Percentiles rank a stretch among this genome's conserved stretches.
Evolutionary conservation across 2,113 vertebrate genomes (phyloP).

Genomic region (Anguilla rostrata): DNA sequence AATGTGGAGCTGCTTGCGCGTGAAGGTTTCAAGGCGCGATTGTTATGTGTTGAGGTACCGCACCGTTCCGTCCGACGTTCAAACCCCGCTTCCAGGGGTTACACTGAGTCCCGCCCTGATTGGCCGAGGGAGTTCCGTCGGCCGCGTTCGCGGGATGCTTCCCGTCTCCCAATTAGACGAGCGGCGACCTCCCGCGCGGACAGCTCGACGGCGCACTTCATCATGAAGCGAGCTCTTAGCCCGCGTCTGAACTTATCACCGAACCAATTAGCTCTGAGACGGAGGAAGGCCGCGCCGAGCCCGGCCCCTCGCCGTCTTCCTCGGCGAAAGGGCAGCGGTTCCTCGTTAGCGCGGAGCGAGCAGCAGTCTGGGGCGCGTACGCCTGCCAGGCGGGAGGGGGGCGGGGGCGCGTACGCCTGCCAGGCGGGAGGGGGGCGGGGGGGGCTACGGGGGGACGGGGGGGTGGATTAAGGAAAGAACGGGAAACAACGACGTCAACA

Average conservation of each 20-base stretch:
- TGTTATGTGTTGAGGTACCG: not conserved
- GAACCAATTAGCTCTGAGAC: slow-evolving; percentile 59
- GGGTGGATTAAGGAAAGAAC: slow-evolving; percentile 25
- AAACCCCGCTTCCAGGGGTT: not conserved
- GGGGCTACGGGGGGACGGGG: slow-evolving; percentile 17
- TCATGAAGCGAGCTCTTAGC: slow-evolving; percentile 59
- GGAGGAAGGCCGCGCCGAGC: slow-evolving; percentile 44
- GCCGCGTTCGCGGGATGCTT: not conserved
- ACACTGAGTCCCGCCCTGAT: not conserved
- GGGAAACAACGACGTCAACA: not conserved
- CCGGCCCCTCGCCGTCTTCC: slow-evolving; percentile 44
- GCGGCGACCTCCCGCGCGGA: slow-evolving; percentile 43
- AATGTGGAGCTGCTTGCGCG: not conserved
- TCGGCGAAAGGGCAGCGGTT: slow-evolving; percentile 52
- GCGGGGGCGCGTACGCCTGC: slow-evolving; percentile 30
- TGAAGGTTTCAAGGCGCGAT: not conserved
- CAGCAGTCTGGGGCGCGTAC: slow-evolving; percentile 37
- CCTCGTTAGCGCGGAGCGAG: slow-evolving; percentile 33
- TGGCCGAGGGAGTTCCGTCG: not conserved
- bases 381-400: slow-evolving; percentile 17
- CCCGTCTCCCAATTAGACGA: slow-evolving; percentile 7
- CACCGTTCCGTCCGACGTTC: not conserved
- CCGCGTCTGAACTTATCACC: slow-evolving; percentile 64
- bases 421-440: slow-evolving; percentile 7
- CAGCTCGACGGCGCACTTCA: slow-evolving; percentile 60